Evolutionary conservation across 1,140 invertebrate genomes (phyloP).

Genomic region (Drosophila paulistorum): DNA sequence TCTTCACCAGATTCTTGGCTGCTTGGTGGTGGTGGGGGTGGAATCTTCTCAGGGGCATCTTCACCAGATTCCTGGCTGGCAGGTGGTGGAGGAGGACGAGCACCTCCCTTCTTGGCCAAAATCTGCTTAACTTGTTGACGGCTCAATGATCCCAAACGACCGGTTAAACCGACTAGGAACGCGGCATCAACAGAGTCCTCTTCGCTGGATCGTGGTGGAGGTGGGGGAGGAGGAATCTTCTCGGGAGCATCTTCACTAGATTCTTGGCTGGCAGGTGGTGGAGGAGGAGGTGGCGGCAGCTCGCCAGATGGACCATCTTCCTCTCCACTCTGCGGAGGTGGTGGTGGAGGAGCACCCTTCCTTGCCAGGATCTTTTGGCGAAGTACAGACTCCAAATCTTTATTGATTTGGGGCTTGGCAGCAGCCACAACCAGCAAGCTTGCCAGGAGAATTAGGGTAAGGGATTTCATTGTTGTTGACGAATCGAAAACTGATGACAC

Average conservation of each 20-base stretch:
- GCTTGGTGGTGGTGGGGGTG: not conserved
- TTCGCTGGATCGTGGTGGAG: not conserved
- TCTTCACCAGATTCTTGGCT: not conserved
- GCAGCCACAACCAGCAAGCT: slow-evolving; percentile 6
- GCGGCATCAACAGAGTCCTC: slow-evolving; percentile 1
- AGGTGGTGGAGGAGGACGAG: not conserved
- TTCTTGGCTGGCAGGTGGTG: not conserved
- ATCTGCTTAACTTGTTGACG: not conserved
- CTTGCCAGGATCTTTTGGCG: not conserved
- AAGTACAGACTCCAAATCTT: slow-evolving; percentile 2
- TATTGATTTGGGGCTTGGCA: slow-evolving; percentile 1
- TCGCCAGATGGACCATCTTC: not conserved
- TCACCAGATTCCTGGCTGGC: not conserved
- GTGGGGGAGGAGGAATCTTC: not conserved
- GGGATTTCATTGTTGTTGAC: not conserved
- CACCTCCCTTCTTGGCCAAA: slow-evolving; percentile 2
- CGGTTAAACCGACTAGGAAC: not conserved
- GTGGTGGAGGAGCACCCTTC: not conserved
- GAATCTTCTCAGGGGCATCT: not conserved
- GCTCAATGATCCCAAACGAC: not conserved
- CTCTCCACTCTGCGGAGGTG: not conserved
- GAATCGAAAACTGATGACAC: not conserved
- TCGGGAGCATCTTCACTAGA: not conserved
- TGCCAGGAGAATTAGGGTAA: not conserved
- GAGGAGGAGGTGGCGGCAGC: not conserved